Evolutionary conservation across 2,113 vertebrate genomes (phyloP).

Genomic region (Progne subis): DNA sequence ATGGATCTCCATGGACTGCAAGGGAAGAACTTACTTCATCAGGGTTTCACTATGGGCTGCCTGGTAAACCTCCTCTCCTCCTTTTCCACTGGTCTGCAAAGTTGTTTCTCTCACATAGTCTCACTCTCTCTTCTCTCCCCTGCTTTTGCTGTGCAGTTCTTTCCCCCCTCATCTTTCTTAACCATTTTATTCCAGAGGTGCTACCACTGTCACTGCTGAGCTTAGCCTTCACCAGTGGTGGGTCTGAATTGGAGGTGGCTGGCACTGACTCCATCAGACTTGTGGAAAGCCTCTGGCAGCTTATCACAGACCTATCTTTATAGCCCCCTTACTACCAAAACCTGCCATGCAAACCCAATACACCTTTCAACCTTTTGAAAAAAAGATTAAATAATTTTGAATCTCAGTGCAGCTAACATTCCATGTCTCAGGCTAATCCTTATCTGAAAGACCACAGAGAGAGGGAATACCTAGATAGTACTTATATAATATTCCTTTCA

Average conservation of each 20-base stretch:
- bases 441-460: neutral
- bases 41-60: rapidly evolving
- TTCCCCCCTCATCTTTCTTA: neutral
- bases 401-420: neutral
- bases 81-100: neutral
- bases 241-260: rapidly evolving
- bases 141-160: rapidly evolving
- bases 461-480: neutral
- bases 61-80: neutral
- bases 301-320: neutral
- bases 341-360: neutral
- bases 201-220: rapidly evolving
- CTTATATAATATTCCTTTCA: neutral
- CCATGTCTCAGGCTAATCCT: neutral
- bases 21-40: neutral
- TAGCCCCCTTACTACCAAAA: neutral
- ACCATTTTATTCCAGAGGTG: rapidly evolving
- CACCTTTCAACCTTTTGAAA: neutral
- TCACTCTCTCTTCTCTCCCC: neutral
- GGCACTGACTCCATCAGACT: neutral
- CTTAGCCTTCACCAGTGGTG: rapidly evolving
- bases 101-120: neutral
- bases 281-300: neutral
- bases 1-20: neutral
- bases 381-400: neutral